Evolutionary conservation across 1,140 invertebrate species (phyloP), one percentile per base, ranked within the genome.

Genomic region (Limonius californicus): DNA sequence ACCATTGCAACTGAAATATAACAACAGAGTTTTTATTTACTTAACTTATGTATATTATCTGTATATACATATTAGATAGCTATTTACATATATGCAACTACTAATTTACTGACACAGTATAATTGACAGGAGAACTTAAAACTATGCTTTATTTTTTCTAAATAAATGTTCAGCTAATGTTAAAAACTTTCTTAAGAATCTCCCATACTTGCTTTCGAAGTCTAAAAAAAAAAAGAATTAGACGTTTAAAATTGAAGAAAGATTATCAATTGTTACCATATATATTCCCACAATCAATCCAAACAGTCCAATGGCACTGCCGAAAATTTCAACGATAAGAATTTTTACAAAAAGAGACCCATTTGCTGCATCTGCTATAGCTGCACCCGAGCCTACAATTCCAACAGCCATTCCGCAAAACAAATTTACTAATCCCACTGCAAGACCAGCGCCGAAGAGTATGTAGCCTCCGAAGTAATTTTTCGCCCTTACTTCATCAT

Each of bases 321-420:
- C 93, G 77, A 96, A 96, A 76, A 96, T 96, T 81, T 96, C 93
- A 45, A 96, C 86, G 72, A 96, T 94, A 14, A 96, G 82, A 74
- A 96, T 92, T 77, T 94, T 94, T 1, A 96, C 92, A 75, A 96
- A 96, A n/a, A 95, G 82, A 7, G 85, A 81, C 2, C 89, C 82
- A 79, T 95, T 93, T 3, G 92, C 91, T 60, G 93, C 93, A 82
- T 96, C 93, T 42, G 93, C 87, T 20, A 95, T 80, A 14, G 93
- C 93, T 55, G 93, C 93, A 61, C 92, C 92, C 60, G 91, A 94
- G 12, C 86, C 93, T 59, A 95, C 92, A 68, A 94, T 87, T 27
- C 92, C 93, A 42, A 95, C 92, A 70, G 89, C 87, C 53, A 95
- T 83, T 21, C 93, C 93, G 78, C 93, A 95, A 57, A 92, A 87